Conservation (phyloP, 2,888 invertebrate genomes). For the Amblyjoppa fuscipennis region DNA sequence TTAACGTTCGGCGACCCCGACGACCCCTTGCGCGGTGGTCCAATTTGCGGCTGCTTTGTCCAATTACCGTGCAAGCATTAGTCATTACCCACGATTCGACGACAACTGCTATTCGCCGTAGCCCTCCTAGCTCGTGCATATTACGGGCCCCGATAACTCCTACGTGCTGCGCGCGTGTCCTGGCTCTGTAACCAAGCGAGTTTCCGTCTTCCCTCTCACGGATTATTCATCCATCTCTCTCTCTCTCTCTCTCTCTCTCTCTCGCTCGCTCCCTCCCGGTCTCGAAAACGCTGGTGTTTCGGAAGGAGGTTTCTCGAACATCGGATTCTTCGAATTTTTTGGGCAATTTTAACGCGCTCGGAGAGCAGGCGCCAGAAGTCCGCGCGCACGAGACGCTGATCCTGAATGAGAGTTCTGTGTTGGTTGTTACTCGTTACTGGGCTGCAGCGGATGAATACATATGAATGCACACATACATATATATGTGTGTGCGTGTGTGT, state of each 20-base stretch:
- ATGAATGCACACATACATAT: constrained; percentile 16
- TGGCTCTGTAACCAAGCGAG: background rate
- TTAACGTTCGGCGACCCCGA: constrained; percentile 81
- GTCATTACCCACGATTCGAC: constrained; percentile 77
- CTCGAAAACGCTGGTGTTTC: background rate
- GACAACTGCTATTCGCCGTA: constrained; percentile 75
- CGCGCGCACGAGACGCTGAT: constrained; percentile 62
- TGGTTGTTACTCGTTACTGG: constrained; percentile 47
- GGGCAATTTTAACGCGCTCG: constrained; percentile 82
- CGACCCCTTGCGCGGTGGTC: constrained; percentile 83
- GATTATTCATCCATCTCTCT: background rate
- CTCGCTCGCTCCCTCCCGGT: no score
- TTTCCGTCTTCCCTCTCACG: background rate
- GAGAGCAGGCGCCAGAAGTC: constrained; percentile 77
- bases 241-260: no score
- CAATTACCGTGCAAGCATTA: constrained; percentile 83
- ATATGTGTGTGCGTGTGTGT: background rate
- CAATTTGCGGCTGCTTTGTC: constrained; percentile 85
- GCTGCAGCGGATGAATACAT: background rate
- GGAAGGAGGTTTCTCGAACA: background rate
- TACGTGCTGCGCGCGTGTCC: constrained; percentile 23
- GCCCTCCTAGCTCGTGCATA: constrained; percentile 45
- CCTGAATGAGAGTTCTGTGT: constrained; percentile 79
- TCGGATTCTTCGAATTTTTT: constrained; percentile 80
- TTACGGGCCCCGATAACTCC: constrained; percentile 42